Percentiles rank a stretch among this genome's conserved stretches.
Evolutionary conservation across 2,888 invertebrate species (phyloP).

Genomic region (Conops quadrifasciatus): DNA sequence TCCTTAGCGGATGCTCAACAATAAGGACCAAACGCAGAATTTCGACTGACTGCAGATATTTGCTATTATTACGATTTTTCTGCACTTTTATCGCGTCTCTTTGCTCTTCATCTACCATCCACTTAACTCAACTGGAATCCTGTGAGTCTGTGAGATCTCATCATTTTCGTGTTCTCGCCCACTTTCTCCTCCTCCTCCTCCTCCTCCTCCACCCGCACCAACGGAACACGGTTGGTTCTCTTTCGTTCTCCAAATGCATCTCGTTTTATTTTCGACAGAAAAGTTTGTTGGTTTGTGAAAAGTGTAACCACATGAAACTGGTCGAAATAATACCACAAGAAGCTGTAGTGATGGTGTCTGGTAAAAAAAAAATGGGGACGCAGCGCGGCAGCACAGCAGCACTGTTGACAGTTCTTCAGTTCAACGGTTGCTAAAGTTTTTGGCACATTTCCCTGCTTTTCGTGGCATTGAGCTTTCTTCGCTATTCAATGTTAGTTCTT

Average conservation of each 20-base stretch:
- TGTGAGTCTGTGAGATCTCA: slow-evolving; percentile 21
- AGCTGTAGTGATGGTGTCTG: no score
- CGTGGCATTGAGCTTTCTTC: slow-evolving; percentile 3
- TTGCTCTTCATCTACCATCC: slow-evolving; percentile 10
- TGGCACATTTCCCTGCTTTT: slow-evolving; percentile 11
- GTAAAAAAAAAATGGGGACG: no score
- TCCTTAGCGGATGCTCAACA: no score
- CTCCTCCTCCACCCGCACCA: neutral
- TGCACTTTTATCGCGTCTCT: slow-evolving; percentile 33
- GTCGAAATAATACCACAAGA: neutral
- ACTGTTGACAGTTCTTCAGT: no score
- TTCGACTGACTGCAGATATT: slow-evolving; percentile 49
- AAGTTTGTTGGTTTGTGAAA: neutral
- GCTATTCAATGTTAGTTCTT: neutral
- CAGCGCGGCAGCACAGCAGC: no score
- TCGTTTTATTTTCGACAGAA: slow-evolving; percentile 1
- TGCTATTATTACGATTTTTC: slow-evolving; percentile 43
- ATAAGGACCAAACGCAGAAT: slow-evolving; percentile 23
- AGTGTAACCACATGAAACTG: neutral
- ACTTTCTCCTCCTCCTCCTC: neutral
- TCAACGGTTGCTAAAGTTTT: neutral
- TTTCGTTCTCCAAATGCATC: slow-evolving; percentile 24
- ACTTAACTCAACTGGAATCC: neutral
- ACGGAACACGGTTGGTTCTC: slow-evolving; percentile 29
- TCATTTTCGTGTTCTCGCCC: slow-evolving; percentile 23